phyloP scores from a whole-genome alignment of 2,797 vertebrate species.

The Peromyscus melanophrys region DNA sequence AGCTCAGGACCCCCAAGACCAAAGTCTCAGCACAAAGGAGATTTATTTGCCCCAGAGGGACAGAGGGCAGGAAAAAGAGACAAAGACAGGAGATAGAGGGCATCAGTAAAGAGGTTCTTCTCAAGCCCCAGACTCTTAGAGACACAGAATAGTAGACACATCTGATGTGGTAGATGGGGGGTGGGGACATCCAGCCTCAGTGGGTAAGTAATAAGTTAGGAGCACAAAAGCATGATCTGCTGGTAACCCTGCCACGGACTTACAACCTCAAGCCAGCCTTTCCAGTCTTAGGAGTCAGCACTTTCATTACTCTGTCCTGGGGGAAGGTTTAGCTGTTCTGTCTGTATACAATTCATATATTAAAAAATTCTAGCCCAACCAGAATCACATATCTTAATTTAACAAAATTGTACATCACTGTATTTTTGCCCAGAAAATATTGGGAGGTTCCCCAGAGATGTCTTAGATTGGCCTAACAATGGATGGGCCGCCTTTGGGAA shows the following conservation, averaged over 20 bases:
- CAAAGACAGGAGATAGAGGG: no score
- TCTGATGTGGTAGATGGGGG: slow-evolving; percentile 2
- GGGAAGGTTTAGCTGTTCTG: slow-evolving; percentile 5
- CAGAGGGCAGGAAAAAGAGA: no score
- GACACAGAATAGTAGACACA: slow-evolving; percentile 38
- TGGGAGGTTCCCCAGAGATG: neutral
- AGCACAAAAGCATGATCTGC: neutral
- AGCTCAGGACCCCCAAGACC: no score
- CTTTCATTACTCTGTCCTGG: neutral
- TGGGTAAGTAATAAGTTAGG: slow-evolving; percentile 47
- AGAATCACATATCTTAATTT: slow-evolving; percentile 44
- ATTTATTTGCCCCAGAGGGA: no score
- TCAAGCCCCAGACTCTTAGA: slow-evolving; percentile 25
- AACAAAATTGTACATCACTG: slow-evolving; percentile 21
- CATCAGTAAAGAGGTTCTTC: slow-evolving; percentile 49
- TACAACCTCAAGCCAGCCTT: neutral
- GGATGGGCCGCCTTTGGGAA: slow-evolving; percentile 21
- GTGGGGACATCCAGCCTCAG: neutral
- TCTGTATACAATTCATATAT: slow-evolving; percentile 28
- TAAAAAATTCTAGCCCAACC: slow-evolving; percentile 8
- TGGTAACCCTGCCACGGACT: neutral
- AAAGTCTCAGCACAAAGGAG: no score
- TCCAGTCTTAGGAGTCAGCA: neutral
- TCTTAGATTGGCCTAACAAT: slow-evolving; percentile 25
- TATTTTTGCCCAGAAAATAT: slow-evolving; percentile 13